Percentiles rank a stretch among this genome's conserved stretches.
Conservation (phyloP, 2,113 vertebrate species). For the Corvus moneduloides region DNA sequence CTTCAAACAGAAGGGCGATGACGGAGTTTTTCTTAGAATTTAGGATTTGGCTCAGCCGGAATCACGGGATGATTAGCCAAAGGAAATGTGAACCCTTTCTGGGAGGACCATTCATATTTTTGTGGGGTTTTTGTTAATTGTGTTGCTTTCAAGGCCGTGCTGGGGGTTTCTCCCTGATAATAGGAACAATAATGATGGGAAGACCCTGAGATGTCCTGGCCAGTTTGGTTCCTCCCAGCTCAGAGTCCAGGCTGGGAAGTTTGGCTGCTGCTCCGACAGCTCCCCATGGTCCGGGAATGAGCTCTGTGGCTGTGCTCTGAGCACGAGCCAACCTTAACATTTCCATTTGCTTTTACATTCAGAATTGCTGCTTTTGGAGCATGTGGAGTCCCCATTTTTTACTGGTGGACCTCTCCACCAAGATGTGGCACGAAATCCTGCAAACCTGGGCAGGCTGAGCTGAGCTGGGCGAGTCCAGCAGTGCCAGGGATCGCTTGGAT, state of each 20-base stretch:
- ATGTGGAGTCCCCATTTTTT: not conserved
- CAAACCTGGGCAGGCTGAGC: not conserved
- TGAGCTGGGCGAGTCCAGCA: not conserved
- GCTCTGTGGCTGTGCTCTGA: not conserved
- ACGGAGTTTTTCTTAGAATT: not conserved
- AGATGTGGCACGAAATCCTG: not conserved
- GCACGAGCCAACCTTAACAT: not conserved
- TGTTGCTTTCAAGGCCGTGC: not conserved
- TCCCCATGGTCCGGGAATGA: accelerated
- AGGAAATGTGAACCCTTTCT: not conserved
- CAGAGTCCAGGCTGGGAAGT: not conserved
- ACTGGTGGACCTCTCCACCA: not conserved
- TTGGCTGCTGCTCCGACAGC: not conserved
- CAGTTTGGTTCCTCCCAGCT: not conserved
- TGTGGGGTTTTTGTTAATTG: not conserved
- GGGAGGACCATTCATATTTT: not conserved
- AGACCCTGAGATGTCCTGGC: not conserved
- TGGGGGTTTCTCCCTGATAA: not conserved
- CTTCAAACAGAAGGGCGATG: constrained; percentile 18
- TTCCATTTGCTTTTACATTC: not conserved
- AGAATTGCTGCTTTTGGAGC: not conserved
- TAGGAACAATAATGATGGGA: not conserved
- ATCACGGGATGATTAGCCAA: not conserved
- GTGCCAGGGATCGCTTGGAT: not conserved
- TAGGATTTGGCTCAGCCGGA: not conserved